Evolutionary conservation across 2,888 invertebrate genomes (phyloP).

Genomic region (Drosophila ustulata): DNA sequence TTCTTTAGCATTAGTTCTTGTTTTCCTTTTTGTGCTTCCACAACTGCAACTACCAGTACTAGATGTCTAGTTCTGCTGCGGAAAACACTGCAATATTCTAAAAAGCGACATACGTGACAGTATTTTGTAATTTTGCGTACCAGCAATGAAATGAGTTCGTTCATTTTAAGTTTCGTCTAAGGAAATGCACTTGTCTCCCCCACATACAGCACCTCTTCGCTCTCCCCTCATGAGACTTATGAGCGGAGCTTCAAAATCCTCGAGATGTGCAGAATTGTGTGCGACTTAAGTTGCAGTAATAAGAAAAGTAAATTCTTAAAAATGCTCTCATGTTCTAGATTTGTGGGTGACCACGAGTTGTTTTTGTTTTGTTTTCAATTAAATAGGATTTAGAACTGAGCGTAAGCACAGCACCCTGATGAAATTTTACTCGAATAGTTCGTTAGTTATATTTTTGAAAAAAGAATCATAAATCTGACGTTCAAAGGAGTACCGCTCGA

Average conservation of each 20-base stretch:
- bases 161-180: constrained; percentile 58
- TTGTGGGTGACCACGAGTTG: constrained; percentile 50
- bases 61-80: constrained; percentile 13
- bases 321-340: constrained; percentile 23
- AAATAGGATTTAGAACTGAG: constrained; percentile 49
- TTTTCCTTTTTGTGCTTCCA: constrained; percentile 2
- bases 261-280: constrained; percentile 27
- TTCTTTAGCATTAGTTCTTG: constrained; percentile 52
- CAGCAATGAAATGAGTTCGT: constrained; percentile 68
- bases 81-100: constrained; percentile 66
- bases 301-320: constrained; percentile 56
- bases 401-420: background rate
- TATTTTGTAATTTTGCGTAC: constrained; percentile 71
- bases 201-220: background rate
- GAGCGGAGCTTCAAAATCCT: constrained; percentile 42
- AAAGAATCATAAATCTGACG: background rate
- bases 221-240: constrained; percentile 30
- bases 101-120: constrained; percentile 80
- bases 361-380: constrained; percentile 58
- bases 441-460: background rate
- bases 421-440: background rate
- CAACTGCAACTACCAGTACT: background rate
- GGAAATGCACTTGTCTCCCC: constrained; percentile 54
- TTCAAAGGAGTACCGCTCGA: background rate
- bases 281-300: constrained; percentile 57